A percentile compares a stretch with the other conserved stretches of the same genome.
Conservation (phyloP, 2,888 invertebrate genomes). For the Hypomecis atomaria region DNA sequence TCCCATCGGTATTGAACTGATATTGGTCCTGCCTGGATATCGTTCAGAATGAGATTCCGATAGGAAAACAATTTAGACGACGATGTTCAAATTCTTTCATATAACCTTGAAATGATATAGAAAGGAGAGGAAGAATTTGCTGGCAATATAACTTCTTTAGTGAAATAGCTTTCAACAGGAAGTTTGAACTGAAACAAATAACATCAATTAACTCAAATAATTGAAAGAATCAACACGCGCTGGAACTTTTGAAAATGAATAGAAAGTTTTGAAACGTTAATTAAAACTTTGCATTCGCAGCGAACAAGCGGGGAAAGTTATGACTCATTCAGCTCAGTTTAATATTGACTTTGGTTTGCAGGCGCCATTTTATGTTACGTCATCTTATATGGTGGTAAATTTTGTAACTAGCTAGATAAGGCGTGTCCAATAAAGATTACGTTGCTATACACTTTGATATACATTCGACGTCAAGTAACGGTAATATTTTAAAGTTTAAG, state of each 20-base stretch:
- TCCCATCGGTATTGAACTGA: slow-evolving; percentile 35
- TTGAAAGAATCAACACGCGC: slow-evolving; percentile 57
- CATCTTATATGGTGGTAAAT: slow-evolving; percentile 47
- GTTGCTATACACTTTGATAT: slow-evolving; percentile 35
- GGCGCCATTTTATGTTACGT: slow-evolving; percentile 51
- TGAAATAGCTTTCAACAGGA: background rate
- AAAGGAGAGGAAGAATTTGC: background rate
- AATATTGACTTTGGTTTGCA: slow-evolving; percentile 57
- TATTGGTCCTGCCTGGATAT: slow-evolving; percentile 12
- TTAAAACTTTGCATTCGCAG: slow-evolving; percentile 69
- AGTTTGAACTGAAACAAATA: slow-evolving; percentile 34
- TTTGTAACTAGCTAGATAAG: slow-evolving; percentile 37
- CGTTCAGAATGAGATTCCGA: background rate
- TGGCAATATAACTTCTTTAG: background rate
- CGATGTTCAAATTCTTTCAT: background rate
- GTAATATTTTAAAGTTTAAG: slow-evolving; percentile 28
- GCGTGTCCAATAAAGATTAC: slow-evolving; percentile 36
- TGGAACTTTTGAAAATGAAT: slow-evolving; percentile 60
- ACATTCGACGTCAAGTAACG: slow-evolving; percentile 28
- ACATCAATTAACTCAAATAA: slow-evolving; percentile 55
- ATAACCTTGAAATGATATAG: background rate
- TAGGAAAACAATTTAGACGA: background rate
- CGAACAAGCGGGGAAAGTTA: slow-evolving; percentile 56
- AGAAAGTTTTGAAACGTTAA: slow-evolving; percentile 73
- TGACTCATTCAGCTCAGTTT: slow-evolving; percentile 56